Percentiles rank a stretch among this genome's conserved stretches.
These are phyloP conservation scores for Euwallacea fornicatus DNA, from an alignment of 1,140 invertebrate species.

Conservation along the genomic window DNA sequence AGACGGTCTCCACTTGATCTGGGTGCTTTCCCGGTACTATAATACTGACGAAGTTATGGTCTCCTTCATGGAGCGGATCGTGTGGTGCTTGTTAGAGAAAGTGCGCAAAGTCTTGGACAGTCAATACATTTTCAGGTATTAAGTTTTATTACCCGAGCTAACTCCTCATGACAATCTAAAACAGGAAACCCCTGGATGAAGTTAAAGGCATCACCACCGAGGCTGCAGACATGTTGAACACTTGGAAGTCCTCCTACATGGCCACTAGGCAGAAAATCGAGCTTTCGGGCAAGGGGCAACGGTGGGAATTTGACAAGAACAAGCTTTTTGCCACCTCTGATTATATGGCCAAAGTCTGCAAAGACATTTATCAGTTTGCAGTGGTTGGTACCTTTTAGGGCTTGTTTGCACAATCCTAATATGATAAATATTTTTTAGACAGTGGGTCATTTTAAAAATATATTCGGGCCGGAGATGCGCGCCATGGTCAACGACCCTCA, in stretches of 20 bases:
- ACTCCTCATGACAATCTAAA: background rate
- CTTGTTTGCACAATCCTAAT: background rate
- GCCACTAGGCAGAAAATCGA: constrained; percentile 79
- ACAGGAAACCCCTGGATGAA: constrained; percentile 39
- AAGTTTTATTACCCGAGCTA: background rate
- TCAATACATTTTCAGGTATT: constrained; percentile 70
- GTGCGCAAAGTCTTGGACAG: constrained; percentile 72
- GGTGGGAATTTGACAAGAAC: constrained; percentile 89
- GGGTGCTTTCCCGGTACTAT: constrained; percentile 77
- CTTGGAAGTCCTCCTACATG: constrained; percentile 76
- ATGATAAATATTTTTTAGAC: constrained; percentile 12
- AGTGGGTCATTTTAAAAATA: constrained; percentile 76
- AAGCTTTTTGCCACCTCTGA: constrained; percentile 80
- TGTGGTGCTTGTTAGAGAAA: constrained; percentile 76
- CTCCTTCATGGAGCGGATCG: constrained; percentile 76
- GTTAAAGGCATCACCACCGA: constrained; percentile 46
- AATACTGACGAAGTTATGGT: constrained; percentile 74
- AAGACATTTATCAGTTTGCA: constrained; percentile 73
- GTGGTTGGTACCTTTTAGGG: constrained; percentile 56
- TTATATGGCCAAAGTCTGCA: constrained; percentile 78
- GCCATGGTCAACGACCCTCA: constrained; percentile 82
- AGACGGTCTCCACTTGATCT: constrained; percentile 81
- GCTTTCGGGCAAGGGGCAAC: constrained; percentile 72
- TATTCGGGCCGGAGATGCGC: constrained; percentile 84
- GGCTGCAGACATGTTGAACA: constrained; percentile 69